Evolutionary conservation across 2,888 invertebrate species (phyloP).

Genomic region (Melanostoma scalare): DNA sequence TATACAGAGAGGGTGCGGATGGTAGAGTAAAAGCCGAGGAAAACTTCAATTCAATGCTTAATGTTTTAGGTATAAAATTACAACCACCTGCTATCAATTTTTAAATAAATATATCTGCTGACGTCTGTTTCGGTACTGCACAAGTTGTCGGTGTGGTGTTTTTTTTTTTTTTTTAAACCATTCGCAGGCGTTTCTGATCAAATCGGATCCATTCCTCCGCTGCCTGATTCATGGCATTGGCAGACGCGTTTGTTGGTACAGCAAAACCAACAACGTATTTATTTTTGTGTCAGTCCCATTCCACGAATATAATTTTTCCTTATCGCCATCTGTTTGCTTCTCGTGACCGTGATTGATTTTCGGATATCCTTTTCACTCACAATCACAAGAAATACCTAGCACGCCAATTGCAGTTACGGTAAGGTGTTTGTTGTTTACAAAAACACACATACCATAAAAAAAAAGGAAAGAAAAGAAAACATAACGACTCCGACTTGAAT

Average conservation of each 20-base stretch:
- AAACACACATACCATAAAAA: neutral
- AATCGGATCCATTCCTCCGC: slow-evolving; percentile 14
- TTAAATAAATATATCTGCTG: slow-evolving; percentile 50
- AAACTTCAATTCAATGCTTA: slow-evolving; percentile 16
- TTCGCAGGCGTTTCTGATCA: slow-evolving; percentile 28
- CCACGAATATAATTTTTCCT: slow-evolving; percentile 12
- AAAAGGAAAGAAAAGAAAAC: neutral
- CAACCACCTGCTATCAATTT: slow-evolving; percentile 51
- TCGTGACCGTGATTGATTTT: slow-evolving; percentile 56
- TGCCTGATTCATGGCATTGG: slow-evolving; percentile 1
- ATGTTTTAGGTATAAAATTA: slow-evolving; percentile 45
- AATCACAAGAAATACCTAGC: slow-evolving; percentile 21
- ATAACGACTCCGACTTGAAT: slow-evolving; percentile 27
- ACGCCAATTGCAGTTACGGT: slow-evolving; percentile 38
- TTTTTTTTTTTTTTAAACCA: neutral
- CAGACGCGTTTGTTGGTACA: no score
- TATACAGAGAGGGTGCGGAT: neutral
- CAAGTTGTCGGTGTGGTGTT: slow-evolving; percentile 6
- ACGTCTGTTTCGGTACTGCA: slow-evolving; percentile 27
- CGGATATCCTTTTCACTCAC: slow-evolving; percentile 56
- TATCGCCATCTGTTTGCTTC: slow-evolving; percentile 15
- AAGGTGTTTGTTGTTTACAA: neutral
- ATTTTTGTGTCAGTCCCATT: slow-evolving; percentile 32
- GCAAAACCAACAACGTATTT: neutral
- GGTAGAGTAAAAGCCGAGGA: neutral